Percentiles rank a stretch among this genome's conserved stretches.
phyloP scores from a whole-genome alignment of 2,113 vertebrate genomes.

The Oryzias javanicus region DNA sequence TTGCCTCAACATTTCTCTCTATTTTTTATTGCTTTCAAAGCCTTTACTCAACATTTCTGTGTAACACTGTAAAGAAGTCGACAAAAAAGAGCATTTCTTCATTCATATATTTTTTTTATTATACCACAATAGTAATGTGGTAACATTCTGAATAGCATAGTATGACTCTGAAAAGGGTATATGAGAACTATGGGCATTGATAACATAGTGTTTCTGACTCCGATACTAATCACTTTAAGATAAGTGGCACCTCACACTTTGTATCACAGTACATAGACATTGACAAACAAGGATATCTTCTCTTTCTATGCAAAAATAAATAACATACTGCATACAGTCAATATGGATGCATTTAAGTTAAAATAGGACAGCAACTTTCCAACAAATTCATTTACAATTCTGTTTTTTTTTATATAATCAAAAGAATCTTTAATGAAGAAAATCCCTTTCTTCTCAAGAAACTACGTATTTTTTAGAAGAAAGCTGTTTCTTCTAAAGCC shows the following conservation, averaged over 20 bases:
- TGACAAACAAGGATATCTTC: slow-evolving; percentile 58
- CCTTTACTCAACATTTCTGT: slow-evolving; percentile 3
- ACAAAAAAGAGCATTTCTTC: slow-evolving; percentile 41
- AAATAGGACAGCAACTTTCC: slow-evolving; percentile 72
- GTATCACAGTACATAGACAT: slow-evolving; percentile 60
- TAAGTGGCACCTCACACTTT: no score
- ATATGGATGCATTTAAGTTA: slow-evolving; percentile 81
- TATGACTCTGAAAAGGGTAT: slow-evolving; percentile 49
- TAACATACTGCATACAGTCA: slow-evolving; percentile 74
- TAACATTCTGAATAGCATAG: slow-evolving; percentile 56
- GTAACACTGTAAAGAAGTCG: slow-evolving; percentile 44
- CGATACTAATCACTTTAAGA: no score
- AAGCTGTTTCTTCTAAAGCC: slow-evolving; percentile 47
- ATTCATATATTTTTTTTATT: slow-evolving; percentile 63
- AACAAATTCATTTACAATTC: slow-evolving; percentile 46
- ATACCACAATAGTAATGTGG: slow-evolving; percentile 59
- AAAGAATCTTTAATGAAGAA: slow-evolving; percentile 66
- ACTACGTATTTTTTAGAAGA: slow-evolving; percentile 27
- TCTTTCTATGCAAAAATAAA: slow-evolving; percentile 91
- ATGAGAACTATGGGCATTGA: slow-evolving; percentile 68
- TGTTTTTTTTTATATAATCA: slow-evolving; percentile 53
- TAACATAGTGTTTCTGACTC: no score
- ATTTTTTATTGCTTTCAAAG: not conserved
- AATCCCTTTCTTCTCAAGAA: no score
- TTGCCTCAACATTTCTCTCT: slow-evolving; percentile 2